Evolutionary conservation across 92 coral and sea anemone species (phyloP), one percentile per base, ranked within the genome.

Genomic region (Porites evermanni): DNA sequence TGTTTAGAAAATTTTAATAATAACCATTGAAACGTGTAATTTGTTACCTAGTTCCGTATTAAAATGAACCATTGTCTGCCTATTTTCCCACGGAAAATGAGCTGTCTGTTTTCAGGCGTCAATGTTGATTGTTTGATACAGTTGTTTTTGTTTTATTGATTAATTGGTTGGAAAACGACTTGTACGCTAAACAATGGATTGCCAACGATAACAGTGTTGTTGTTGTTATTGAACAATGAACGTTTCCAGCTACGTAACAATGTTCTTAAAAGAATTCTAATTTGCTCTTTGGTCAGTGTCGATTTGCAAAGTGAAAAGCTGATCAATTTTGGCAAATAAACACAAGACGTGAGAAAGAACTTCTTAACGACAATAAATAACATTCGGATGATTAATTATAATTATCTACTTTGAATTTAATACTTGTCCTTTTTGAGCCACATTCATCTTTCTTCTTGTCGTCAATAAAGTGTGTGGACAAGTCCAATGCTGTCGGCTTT

Each of bases 71-170:
- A 29, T 77, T 77, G 88, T 85, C 77, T 77, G 32, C 66, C 69
- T 77, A 20, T 84, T 85, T 77, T 85, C 88, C 84, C 77, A 85
- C 83, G 84, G 75, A 68, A 75, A 67, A 75, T 77, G 58, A 74
- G 53, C 67, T 67, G 88, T 66, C 83, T 67, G 19, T 85, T 24
- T 85, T 72, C 44, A 61, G 88, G 69, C 64, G 80, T 74, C 79
- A 73, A 51, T 20, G 16, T 63, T 59, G 7, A 63, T 64, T 38
- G 63, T 63, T 38, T 63, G 63, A 74, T 24, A 64, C 52, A 53
- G 23, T 73, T 83, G 80, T 73, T 74, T 83, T 73, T 51, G 73
- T 63, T 73, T 53, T 32, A 74, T 63, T 83, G 79, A 61, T 20
- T 7, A 81, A 29, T 72, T 64, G 61, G 44, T 54, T 19, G 87